Evolutionary conservation across 2,113 vertebrate genomes (phyloP).

Genomic region (Limnothrissa miodon): DNA sequence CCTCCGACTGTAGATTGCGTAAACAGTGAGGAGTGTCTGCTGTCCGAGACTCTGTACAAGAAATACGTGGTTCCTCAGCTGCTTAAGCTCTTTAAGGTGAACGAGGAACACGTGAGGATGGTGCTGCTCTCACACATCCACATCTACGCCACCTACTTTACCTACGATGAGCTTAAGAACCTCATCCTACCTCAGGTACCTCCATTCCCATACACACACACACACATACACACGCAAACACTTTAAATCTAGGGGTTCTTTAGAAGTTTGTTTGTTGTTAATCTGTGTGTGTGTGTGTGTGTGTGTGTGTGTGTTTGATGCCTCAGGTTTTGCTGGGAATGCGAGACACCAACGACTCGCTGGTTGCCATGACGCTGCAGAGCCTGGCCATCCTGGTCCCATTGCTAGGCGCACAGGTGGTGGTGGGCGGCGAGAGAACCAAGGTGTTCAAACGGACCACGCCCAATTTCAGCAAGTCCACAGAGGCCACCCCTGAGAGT

Average conservation of each 20-base stretch:
- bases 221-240: neutral
- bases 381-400: constrained; percentile 91
- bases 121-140: constrained; percentile 89
- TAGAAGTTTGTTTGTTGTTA: neutral
- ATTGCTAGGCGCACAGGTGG: constrained; percentile 90
- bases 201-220: neutral
- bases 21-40: constrained; percentile 77
- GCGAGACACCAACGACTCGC: constrained; percentile 84
- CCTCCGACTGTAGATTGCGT: constrained; percentile 64
- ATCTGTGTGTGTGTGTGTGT: too few species aligned
- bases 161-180: constrained; percentile 85
- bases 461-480: constrained; percentile 88
- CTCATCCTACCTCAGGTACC: constrained; percentile 92
- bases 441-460: constrained; percentile 95
- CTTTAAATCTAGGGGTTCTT: neutral
- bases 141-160: constrained; percentile 85
- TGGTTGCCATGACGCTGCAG: constrained; percentile 90
- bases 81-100: constrained; percentile 87
- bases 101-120: constrained; percentile 89
- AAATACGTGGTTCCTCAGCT: constrained; percentile 86
- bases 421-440: constrained; percentile 89
- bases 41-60: constrained; percentile 84
- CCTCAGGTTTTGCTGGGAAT: constrained; percentile 89
- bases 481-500: constrained; percentile 88
- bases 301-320: neutral